Base-by-base conservation (phyloP, 2,797 vertebrate genomes). In the Botia kubotai region DNA sequence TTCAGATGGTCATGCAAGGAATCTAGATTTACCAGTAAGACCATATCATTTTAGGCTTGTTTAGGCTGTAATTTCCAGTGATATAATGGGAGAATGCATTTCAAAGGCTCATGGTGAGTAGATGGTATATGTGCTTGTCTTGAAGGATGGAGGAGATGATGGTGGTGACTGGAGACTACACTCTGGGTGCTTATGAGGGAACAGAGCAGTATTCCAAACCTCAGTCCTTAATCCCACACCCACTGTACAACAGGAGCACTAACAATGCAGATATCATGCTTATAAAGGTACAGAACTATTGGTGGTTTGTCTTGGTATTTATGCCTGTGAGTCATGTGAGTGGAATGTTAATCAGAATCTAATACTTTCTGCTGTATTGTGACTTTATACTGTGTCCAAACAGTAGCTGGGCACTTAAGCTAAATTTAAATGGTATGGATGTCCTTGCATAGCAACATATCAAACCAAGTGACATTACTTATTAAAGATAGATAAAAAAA, bases 231-330 rank as follows among this genome's bases (percentile, higher is more conserved):
- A 86, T 94, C 46, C 77, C 86, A 21, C 94, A 95, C 72, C 95
- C 94, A 0, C 84, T 90, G 7, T 95, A 95, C 90, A 92, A 94
- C 89, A 85, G 85, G 53, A 88, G 79, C 74, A 93, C 87, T 84
- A 95, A 93, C 86, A 93, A 95, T 11, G 94, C 93, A 0, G 95
- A 95, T 86, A 91, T 95, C 87, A 95, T 95, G 94, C 91, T 95
- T 39, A 93, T 96, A 73, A 94, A 95, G 94, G 95, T 95, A 89
- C 76, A 14, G 1, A 19, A 21, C 16, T 39, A 2, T 60, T 46
- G 43, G 10, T 29, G 21, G 13, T 60, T 55, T 68, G 48, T 6
- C n/a, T 21, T 62, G 21, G 21, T 62, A 62, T 62, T 63, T 16
- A 63, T 55, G 14, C 3, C n/a, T 58, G 4, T 57, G n/a, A 7